phyloP scores from a whole-genome alignment of 2,113 vertebrate species.

The Lonchura striata region DNA sequence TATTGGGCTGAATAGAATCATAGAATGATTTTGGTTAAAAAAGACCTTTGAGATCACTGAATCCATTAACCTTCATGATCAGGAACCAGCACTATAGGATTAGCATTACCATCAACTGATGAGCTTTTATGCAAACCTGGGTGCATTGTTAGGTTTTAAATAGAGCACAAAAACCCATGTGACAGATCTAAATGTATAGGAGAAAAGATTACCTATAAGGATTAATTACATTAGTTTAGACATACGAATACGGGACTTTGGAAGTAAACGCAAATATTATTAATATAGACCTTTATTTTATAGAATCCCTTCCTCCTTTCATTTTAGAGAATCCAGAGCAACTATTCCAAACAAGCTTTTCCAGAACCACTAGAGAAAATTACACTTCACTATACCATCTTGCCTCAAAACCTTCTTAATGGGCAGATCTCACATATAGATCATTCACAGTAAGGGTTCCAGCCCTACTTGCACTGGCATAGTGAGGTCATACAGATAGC shows the following conservation, averaged over 20 bases:
- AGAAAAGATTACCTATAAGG: not conserved
- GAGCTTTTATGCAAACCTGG: not conserved
- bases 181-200: not conserved
- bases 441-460: not conserved
- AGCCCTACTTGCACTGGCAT: not conserved
- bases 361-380: not conserved
- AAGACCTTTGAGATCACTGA: not conserved
- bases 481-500: not conserved
- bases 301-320: not conserved
- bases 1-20: not conserved
- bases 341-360: not conserved
- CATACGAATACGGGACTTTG: not conserved
- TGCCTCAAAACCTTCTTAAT: not conserved
- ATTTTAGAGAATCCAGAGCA: not conserved
- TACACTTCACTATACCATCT: not conserved
- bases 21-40: not conserved
- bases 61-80: not conserved
- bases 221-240: not conserved
- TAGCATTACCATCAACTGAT: not conserved
- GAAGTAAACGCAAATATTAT: not conserved
- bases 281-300: not conserved
- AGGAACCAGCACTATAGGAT: not conserved
- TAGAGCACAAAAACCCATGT: rapidly evolving
- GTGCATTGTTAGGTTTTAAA: not conserved
- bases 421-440: not conserved